phyloP scores from a whole-genome alignment of 1,140 invertebrate species.

The Temnothorax nylanderi region DNA sequence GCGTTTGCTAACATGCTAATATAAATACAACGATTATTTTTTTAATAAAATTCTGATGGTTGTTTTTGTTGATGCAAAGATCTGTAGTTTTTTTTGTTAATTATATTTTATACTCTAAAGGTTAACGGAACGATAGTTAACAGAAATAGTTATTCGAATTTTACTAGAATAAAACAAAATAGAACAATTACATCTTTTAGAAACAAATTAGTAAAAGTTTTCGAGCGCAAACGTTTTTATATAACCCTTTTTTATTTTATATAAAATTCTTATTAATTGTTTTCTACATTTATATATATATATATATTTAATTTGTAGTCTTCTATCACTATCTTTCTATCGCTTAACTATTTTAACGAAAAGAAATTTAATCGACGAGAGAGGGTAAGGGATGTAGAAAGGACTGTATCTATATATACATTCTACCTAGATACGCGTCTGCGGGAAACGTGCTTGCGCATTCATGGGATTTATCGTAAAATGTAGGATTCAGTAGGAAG shows the following conservation, averaged over 20 bases:
- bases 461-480: conserved; percentile 60
- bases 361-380: conserved; percentile 33
- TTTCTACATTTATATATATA: neutral
- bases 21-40: neutral
- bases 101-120: neutral
- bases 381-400: neutral
- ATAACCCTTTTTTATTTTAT: neutral
- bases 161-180: neutral
- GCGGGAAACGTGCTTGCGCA: conserved; percentile 47
- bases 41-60: neutral
- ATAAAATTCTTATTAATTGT: neutral
- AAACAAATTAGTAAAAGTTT: neutral
- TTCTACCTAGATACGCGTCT: conserved; percentile 35
- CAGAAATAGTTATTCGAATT: neutral
- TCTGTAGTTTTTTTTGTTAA: neutral
- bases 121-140: neutral
- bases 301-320: neutral
- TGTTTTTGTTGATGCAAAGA: neutral
- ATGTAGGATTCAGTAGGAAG: conserved; percentile 52
- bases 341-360: conserved; percentile 19
- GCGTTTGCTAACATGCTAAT: too few species aligned
- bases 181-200: neutral
- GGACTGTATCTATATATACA: conserved; percentile 11
- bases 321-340: neutral
- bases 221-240: neutral